Conservation (phyloP, 2,113 vertebrate species). For the Otolemur garnettii region DNA sequence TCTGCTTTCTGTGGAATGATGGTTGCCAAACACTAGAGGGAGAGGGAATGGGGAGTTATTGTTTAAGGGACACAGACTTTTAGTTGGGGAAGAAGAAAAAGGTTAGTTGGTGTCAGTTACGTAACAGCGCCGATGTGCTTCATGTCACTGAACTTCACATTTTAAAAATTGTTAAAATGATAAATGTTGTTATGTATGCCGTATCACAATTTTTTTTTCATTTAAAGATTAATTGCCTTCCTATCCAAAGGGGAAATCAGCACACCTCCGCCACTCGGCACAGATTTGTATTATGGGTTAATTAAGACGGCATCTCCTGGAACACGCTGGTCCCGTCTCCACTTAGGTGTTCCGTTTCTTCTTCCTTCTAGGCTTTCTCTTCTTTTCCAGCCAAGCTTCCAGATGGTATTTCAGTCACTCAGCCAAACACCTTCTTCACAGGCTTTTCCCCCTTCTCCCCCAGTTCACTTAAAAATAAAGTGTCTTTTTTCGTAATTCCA, state of each 20-base stretch:
- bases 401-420: conserved; percentile 80
- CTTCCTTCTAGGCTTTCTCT: conserved; percentile 68
- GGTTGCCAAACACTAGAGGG: neutral
- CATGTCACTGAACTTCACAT: neutral
- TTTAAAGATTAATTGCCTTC: neutral
- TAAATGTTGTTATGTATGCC: neutral
- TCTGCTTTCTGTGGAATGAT: neutral
- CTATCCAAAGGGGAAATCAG: neutral
- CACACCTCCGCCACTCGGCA: rapidly evolving
- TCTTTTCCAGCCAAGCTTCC: conserved; percentile 59
- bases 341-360: neutral
- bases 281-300: neutral
- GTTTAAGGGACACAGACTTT: neutral
- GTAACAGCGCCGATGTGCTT: neutral
- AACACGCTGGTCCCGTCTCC: neutral
- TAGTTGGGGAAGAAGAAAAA: neutral
- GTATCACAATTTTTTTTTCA: neutral
- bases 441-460: conserved; percentile 54
- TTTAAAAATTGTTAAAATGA: neutral
- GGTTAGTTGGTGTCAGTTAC: neutral
- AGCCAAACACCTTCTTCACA: conserved; percentile 71
- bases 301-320: neutral
- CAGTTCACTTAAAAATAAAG: conserved; percentile 87
- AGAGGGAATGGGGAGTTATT: neutral
- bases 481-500: conserved; percentile 84